A percentile compares a stretch with the other conserved stretches of the same genome.
Evolutionary conservation across 2,888 invertebrate species (phyloP).

Genomic region (Hoplodrina blanda): DNA sequence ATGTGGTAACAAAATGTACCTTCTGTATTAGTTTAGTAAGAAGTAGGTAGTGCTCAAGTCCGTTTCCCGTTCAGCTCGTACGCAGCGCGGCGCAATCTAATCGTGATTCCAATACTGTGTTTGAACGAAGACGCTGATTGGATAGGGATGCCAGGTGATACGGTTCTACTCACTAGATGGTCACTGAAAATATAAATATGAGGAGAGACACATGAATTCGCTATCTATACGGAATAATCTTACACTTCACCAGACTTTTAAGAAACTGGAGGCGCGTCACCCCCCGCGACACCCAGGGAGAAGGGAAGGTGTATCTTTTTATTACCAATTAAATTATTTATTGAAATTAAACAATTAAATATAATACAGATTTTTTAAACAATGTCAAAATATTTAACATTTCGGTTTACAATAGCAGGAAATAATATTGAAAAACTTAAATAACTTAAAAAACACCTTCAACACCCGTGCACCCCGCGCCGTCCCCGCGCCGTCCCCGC

Average conservation of each 20-base stretch:
- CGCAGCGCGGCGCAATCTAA: constrained; percentile 48
- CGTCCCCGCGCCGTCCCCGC: background rate
- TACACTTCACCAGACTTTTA: background rate
- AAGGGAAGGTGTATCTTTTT: background rate
- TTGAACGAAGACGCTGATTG: constrained; percentile 50
- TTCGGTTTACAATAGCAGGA: background rate
- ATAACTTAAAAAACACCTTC: constrained; percentile 17
- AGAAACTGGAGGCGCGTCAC: background rate
- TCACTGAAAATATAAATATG: background rate
- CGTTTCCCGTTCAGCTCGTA: constrained; percentile 21
- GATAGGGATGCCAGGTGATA: constrained; percentile 25
- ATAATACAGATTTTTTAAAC: background rate
- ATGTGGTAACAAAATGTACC: background rate
- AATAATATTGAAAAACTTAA: too few species aligned
- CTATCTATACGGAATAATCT: background rate
- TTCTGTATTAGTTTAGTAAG: constrained; percentile 10
- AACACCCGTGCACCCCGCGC: background rate
- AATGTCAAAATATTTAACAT: background rate
- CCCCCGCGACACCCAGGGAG: too few species aligned
- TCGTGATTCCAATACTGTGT: constrained; percentile 49
- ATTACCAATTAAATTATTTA: too few species aligned
- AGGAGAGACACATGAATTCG: too few species aligned
- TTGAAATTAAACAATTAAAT: background rate
- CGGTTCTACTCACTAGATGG: background rate
- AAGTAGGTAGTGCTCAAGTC: background rate